Conservation (phyloP, 2,888 invertebrate species). For the Ypsolopha sequella region DNA sequence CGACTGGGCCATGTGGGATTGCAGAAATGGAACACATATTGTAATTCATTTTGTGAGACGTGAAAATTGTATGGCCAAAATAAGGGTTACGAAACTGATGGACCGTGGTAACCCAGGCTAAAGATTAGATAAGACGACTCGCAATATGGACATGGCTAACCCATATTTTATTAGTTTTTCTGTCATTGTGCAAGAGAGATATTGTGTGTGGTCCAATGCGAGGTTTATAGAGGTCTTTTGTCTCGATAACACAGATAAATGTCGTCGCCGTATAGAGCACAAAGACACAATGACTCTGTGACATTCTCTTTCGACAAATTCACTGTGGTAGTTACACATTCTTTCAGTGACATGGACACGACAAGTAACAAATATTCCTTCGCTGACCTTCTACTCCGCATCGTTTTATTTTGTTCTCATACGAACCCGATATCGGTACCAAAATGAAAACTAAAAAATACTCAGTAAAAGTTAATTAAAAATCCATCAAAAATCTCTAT, state of each 20-base stretch:
- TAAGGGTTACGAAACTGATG: slow-evolving; percentile 32
- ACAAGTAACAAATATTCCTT: background rate
- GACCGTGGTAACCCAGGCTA: slow-evolving; percentile 21
- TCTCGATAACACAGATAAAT: slow-evolving; percentile 69
- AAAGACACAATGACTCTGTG: slow-evolving; percentile 55
- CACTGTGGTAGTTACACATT: slow-evolving; percentile 42
- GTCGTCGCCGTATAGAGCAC: slow-evolving; percentile 59
- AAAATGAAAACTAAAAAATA: slow-evolving; percentile 24
- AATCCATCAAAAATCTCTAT: slow-evolving; percentile 54
- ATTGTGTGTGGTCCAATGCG: slow-evolving; percentile 69
- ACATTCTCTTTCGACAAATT: slow-evolving; percentile 58
- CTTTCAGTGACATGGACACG: slow-evolving; percentile 12
- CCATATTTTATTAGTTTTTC: slow-evolving; percentile 59
- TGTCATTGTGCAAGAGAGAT: slow-evolving; percentile 52
- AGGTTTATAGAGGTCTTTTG: slow-evolving; percentile 64
- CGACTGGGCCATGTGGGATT: background rate
- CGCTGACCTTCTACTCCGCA: background rate
- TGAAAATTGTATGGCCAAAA: slow-evolving; percentile 13
- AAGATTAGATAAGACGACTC: slow-evolving; percentile 46
- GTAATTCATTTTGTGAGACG: background rate
- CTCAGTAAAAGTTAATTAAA: slow-evolving; percentile 45
- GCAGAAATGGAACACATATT: background rate
- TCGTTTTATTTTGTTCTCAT: background rate
- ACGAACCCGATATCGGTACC: background rate
- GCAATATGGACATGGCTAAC: slow-evolving; percentile 44